These are phyloP conservation scores for Carcharodon carcharias DNA, from an alignment of 2,797 vertebrate genomes.

Conservation along the genomic window DNA sequence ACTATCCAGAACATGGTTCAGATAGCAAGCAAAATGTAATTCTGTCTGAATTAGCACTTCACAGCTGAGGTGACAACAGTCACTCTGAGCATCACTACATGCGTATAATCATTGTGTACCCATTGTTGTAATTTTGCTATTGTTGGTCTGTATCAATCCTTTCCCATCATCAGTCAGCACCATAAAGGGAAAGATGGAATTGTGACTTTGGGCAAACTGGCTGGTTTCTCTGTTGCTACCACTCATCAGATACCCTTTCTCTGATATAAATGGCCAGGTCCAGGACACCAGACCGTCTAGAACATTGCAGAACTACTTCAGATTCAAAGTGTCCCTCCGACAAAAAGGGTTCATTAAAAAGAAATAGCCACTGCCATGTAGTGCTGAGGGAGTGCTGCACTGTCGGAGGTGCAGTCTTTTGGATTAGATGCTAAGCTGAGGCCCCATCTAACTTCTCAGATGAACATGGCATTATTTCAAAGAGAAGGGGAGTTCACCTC, in stretches of 20 bases:
- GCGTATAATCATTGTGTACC: neutral
- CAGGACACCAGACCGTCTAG: neutral
- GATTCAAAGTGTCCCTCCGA: neutral
- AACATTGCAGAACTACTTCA: neutral
- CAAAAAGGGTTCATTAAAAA: neutral
- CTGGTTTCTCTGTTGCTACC: neutral
- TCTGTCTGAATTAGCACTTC: neutral
- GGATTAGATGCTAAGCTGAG: too few relatives aligned
- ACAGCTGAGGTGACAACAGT: neutral
- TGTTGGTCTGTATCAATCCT: neutral
- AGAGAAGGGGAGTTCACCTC: neutral
- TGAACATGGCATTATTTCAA: neutral
- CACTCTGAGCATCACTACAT: neutral
- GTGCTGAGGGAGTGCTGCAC: neutral
- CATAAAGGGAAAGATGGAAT: neutral
- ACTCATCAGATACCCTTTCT: neutral
- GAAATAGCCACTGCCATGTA: neutral
- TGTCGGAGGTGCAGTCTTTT: too few relatives aligned
- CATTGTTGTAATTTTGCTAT: neutral
- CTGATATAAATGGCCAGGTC: neutral
- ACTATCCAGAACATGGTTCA: too few relatives aligned
- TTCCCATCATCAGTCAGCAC: neutral
- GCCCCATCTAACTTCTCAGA: neutral
- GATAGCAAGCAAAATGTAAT: neutral
- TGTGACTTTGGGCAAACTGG: neutral